A percentile compares a stretch with the other conserved stretches of the same genome.
Evolutionary conservation across 2,113 vertebrate genomes (phyloP).

Genomic region (Gadus macrocephalus): DNA sequence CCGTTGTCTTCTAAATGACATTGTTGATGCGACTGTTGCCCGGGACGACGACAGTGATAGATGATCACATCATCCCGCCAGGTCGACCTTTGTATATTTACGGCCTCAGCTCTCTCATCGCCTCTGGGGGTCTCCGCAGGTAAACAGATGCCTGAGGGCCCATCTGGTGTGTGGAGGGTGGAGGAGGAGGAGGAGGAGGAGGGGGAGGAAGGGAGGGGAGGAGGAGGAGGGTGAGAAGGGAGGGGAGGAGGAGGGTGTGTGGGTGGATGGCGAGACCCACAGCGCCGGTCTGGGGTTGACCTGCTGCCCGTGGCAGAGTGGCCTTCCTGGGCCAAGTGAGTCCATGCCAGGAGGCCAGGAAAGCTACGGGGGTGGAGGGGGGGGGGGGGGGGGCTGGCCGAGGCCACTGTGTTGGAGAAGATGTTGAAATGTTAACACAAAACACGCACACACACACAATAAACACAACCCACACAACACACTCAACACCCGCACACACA

Average conservation of each 20-base stretch:
- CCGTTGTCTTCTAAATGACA: too few relatives aligned
- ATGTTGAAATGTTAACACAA: conserved; percentile 1
- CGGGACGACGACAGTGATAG: too few relatives aligned
- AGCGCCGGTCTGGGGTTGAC: conserved; percentile 54
- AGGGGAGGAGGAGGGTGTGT: too few relatives aligned
- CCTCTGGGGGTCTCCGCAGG: conserved; percentile 38
- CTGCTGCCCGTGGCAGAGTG: conserved; percentile 61
- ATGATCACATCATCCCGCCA: too few relatives aligned
- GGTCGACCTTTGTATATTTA: too few relatives aligned
- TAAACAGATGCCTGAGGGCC: conserved; percentile 50
- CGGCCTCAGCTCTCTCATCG: conserved; percentile 15
- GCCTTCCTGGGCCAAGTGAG: conserved; percentile 50
- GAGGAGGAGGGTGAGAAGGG: too few relatives aligned
- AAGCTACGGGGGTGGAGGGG: conserved; percentile 34
- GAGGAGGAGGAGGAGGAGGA: conserved; percentile 23
- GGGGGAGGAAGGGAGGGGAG: too few relatives aligned
- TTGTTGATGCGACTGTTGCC: neutral
- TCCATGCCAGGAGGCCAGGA: conserved; percentile 46
- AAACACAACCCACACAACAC: conserved; percentile 8
- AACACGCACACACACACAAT: neutral
- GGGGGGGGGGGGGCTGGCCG: conserved; percentile 40
- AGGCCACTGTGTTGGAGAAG: neutral
- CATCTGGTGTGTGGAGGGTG: conserved; percentile 9
- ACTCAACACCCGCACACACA: neutral
- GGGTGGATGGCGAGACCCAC: neutral